These are phyloP conservation scores for Euproctis similis DNA, from an alignment of 2,888 invertebrate genomes.

Conservation along the genomic window DNA sequence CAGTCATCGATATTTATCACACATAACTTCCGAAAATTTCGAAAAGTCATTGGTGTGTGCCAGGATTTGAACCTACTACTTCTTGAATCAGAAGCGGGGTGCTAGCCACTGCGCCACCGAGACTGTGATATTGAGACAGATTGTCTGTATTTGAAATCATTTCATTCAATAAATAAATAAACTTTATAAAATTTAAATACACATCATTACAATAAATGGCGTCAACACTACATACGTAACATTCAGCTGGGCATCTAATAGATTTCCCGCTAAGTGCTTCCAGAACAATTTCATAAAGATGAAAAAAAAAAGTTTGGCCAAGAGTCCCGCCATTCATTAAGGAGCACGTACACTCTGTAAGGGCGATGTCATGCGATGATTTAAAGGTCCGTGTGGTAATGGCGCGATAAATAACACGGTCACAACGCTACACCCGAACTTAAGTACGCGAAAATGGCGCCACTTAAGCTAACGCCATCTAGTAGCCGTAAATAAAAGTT, in stretches of 20 bases:
- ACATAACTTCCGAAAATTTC: too few species aligned
- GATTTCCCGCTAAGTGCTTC: constrained; percentile 68
- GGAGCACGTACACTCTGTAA: constrained; percentile 52
- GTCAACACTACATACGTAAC: constrained; percentile 32
- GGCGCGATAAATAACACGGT: constrained; percentile 74
- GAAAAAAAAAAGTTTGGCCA: constrained; percentile 56
- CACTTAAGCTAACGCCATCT: constrained; percentile 62
- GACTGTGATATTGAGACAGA: too few species aligned
- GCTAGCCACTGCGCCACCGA: too few species aligned
- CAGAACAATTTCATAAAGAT: constrained; percentile 63
- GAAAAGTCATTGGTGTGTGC: too few species aligned
- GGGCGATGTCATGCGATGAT: constrained; percentile 71
- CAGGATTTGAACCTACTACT: too few species aligned
- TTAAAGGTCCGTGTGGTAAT: constrained; percentile 69
- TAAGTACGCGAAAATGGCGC: constrained; percentile 60
- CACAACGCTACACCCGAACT: constrained; percentile 41
- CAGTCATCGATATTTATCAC: too few species aligned
- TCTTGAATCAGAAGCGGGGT: too few species aligned
- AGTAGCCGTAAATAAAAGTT: constrained; percentile 40
- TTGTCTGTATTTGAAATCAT: too few species aligned
- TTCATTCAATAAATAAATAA: not conserved
- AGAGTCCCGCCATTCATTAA: constrained; percentile 68
- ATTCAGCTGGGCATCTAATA: constrained; percentile 46
- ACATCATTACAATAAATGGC: constrained; percentile 13
- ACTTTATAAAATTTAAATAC: constrained; percentile 7